These are phyloP conservation scores for Odontomyia ornata DNA, from an alignment of 2,888 invertebrate genomes.

Conservation along the genomic window DNA sequence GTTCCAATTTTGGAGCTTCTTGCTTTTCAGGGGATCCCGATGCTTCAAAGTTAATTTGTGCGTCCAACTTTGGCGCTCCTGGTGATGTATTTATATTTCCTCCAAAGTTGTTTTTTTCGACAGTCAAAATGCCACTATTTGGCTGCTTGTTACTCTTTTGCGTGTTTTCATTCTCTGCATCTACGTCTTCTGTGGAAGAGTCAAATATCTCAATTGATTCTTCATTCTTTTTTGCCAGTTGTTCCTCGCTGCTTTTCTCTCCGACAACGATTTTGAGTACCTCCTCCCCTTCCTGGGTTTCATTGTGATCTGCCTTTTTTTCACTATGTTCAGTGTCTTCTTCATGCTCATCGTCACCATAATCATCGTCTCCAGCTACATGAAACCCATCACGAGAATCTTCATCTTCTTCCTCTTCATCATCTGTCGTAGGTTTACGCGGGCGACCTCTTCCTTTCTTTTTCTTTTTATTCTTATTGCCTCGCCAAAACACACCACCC, in stretches of 20 bases:
- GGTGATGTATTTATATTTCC: not conserved
- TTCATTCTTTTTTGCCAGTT: not conserved
- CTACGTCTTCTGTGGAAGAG: not conserved
- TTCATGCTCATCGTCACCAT: not conserved
- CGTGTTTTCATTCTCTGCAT: not conserved
- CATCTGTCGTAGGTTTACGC: slow-evolving; percentile 28
- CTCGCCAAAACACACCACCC: slow-evolving; percentile 27
- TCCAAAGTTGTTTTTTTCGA: not conserved
- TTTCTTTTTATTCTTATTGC: not conserved
- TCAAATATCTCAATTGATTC: not conserved
- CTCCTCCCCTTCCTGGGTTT: slow-evolving; percentile 16
- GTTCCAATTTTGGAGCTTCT: not conserved
- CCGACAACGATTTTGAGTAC: slow-evolving; percentile 21
- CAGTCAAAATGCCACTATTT: not conserved
- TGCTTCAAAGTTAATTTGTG: not conserved
- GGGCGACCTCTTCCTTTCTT: slow-evolving; percentile 46
- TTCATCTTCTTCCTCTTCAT: slow-evolving; percentile 11
- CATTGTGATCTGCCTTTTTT: too few species aligned
- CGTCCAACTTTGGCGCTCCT: not conserved
- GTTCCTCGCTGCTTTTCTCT: not conserved
- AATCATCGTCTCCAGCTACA: not conserved
- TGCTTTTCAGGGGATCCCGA: slow-evolving; percentile 1
- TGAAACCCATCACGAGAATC: slow-evolving; percentile 20
- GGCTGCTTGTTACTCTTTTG: not conserved
- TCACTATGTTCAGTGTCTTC: not conserved